Conservation (phyloP, 2,113 vertebrate species). For the Lepisosteus osseus region DNA sequence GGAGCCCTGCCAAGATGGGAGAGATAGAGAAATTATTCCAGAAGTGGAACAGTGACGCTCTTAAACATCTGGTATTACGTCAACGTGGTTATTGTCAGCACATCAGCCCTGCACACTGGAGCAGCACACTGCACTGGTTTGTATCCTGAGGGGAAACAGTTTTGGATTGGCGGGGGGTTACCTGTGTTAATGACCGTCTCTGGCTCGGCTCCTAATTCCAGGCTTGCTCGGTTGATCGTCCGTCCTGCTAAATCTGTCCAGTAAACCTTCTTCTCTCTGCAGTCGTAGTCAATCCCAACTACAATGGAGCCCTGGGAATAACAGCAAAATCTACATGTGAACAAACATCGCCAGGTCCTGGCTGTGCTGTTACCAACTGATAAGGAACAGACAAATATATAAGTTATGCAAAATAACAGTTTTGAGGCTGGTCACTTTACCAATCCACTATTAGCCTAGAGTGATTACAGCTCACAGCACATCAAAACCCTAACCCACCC, state of each 20-base stretch:
- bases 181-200: slow-evolving; percentile 82
- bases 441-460: too few relatives aligned
- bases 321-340: slow-evolving; percentile 18
- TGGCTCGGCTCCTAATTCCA: slow-evolving; percentile 79
- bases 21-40: neutral
- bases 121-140: neutral
- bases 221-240: slow-evolving; percentile 77
- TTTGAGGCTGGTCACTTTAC: too few relatives aligned
- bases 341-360: neutral
- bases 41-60: too few relatives aligned
- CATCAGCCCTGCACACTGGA: neutral
- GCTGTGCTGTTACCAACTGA: neutral
- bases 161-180: slow-evolving; percentile 31
- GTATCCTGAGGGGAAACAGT: too few relatives aligned
- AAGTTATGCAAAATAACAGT: too few relatives aligned
- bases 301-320: slow-evolving; percentile 86
- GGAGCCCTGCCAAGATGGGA: slow-evolving; percentile 66
- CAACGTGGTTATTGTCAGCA: too few relatives aligned
- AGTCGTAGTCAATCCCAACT: slow-evolving; percentile 90
- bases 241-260: slow-evolving; percentile 91
- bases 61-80: too few relatives aligned
- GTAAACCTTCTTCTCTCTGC: slow-evolving; percentile 82
- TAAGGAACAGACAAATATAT: neutral
- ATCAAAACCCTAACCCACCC: too few relatives aligned
- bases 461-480: too few relatives aligned